Percentiles rank a stretch among this genome's conserved stretches.
Evolutionary conservation across 2,113 vertebrate species (phyloP).

Genomic region (Gymnarchus niloticus): DNA sequence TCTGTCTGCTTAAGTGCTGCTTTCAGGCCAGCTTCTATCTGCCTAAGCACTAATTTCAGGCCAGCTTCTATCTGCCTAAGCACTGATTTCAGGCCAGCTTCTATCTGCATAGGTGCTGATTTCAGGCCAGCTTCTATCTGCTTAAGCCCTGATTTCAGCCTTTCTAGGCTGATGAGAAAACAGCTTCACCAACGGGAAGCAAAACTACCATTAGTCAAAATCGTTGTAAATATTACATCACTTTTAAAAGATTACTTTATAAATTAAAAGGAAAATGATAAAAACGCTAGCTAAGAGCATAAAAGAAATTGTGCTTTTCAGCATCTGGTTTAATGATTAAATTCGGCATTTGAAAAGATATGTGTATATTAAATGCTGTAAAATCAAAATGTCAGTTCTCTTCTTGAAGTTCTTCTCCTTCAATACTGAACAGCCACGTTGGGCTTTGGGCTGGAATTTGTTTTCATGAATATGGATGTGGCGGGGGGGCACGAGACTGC

Average conservation of each 20-base stretch:
- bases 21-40: no score
- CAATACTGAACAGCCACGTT: background rate
- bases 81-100: no score
- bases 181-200: background rate
- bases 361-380: background rate
- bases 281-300: background rate
- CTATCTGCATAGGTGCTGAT: no score
- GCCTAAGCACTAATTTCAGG: no score
- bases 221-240: background rate
- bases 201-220: background rate
- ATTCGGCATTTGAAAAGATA: background rate
- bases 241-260: no score
- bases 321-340: background rate
- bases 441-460: background rate
- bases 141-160: background rate
- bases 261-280: background rate
- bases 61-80: no score
- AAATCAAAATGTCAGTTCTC: background rate
- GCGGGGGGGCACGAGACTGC: background rate
- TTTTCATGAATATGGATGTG: constrained; percentile 10
- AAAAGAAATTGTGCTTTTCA: background rate
- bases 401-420: background rate
- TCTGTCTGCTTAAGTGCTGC: no score
- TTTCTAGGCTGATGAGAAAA: constrained; percentile 21
- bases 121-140: background rate